Evolutionary conservation across 1,140 invertebrate genomes (phyloP), one percentile per base, ranked within the genome.

Genomic region (Linepithema humile): DNA sequence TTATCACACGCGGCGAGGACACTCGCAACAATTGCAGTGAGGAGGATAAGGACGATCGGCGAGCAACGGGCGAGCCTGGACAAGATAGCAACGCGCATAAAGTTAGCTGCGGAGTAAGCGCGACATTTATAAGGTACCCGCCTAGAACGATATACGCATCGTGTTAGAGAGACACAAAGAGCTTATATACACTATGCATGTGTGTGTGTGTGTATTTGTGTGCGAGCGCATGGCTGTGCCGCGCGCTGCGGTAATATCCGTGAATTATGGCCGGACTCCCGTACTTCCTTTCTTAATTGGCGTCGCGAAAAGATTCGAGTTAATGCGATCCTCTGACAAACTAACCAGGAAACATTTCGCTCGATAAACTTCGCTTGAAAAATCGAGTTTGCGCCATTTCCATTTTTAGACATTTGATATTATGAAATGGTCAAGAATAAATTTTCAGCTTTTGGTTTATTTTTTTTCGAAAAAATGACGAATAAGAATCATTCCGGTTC

Each of bases 111-210:
- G 70, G 50, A 78, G 69, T 45, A 43, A 80, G 45, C 32, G 45
- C 38, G 82, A 86, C 85, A 70, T 84, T 86, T 88, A 86, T 84
- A 86, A 84, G 62, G 75, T 62, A 48, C 29, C 35, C 59, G 55
- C 20, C 3, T 15, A 45, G 26, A 35, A 77, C 69, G 50, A 83
- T 64, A 64, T 55, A 83, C 59, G 43, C 74, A 75, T 48, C 62
- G 48, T 80, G 45, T 70, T 64, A 65, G 20, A 20, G 45, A 50
- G 10, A 45, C 60, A 64, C 74, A 78, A 80, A 62, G 59, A 77
- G 64, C 62, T 57, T 26, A 55, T 65, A 40, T 73, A 70, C 40
- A 57, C 38, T 55, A 40, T 15, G n/a, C 23, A 17, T 38, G 20
- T n/a, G 43, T 10, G 45, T 43, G 57, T 26, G 32, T 20, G 43